phyloP scores from a whole-genome alignment of 2,888 invertebrate genomes.

The Sinodicranocentrus sp. region DNA sequence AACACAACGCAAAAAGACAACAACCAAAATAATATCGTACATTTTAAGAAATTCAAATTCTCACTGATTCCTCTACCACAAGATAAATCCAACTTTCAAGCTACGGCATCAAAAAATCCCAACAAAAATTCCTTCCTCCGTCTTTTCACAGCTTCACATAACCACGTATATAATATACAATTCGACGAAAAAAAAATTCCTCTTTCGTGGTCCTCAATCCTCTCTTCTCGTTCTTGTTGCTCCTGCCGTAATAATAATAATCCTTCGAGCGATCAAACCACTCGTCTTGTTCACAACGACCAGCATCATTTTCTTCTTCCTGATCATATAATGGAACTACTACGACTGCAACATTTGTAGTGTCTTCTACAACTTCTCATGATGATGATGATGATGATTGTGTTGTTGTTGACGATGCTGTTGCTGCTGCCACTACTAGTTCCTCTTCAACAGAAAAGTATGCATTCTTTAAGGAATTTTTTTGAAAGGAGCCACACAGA shows the following conservation, averaged over 20 bases:
- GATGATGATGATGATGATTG: conserved; percentile 16
- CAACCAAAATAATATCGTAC: too few species aligned
- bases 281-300: conserved; percentile 2
- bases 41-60: too few species aligned
- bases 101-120: too few species aligned
- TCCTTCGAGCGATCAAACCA: conserved; percentile 13
- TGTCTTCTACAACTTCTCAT: conserved; percentile 25
- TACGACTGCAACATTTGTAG: conserved; percentile 30
- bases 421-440: conserved; percentile 33
- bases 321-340: conserved; percentile 30
- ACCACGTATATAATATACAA: too few species aligned
- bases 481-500: conserved; percentile 59
- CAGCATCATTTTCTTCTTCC: conserved; percentile 36
- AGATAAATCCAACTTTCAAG: too few species aligned
- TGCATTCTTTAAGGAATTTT: conserved; percentile 64
- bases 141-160: too few species aligned
- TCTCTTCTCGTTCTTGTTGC: not conserved
- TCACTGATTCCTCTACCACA: too few species aligned
- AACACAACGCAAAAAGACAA: too few species aligned
- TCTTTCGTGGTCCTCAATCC: not conserved
- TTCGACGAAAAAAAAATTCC: not conserved
- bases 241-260: conserved; percentile 25
- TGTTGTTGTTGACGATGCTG: conserved; percentile 19
- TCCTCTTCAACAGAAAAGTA: conserved; percentile 43
- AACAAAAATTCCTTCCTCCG: too few species aligned